A percentile compares a stretch with the other conserved stretches of the same genome.
Evolutionary conservation across 2,113 vertebrate species (phyloP).

Genomic region (Tachuris rubrigastra): DNA sequence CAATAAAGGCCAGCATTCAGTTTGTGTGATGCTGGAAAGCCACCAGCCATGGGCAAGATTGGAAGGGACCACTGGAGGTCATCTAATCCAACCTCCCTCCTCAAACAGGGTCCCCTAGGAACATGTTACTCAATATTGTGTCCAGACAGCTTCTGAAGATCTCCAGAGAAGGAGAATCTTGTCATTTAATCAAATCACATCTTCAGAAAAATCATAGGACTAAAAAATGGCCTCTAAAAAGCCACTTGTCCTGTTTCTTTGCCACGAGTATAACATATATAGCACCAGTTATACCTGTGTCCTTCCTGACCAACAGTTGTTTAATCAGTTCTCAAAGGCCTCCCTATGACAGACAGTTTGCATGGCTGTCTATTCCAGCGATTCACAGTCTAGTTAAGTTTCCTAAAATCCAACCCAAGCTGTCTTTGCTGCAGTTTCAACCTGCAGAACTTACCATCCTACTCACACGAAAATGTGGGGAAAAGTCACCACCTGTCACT

Average conservation of each 20-base stretch:
- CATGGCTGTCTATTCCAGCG: background rate
- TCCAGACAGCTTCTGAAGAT: background rate
- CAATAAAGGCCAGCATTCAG: background rate
- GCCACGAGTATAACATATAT: background rate
- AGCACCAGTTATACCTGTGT: background rate
- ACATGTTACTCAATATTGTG: background rate
- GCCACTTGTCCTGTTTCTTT: background rate
- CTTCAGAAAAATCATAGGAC: background rate
- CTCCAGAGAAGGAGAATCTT: background rate
- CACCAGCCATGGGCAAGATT: background rate
- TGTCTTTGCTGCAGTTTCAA: background rate
- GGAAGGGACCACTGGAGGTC: background rate
- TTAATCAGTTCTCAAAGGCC: background rate
- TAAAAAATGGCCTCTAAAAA: background rate
- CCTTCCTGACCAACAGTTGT: background rate
- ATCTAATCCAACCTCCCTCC: background rate
- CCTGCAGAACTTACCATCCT: background rate
- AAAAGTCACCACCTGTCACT: background rate
- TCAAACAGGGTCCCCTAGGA: background rate
- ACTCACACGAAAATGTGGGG: background rate
- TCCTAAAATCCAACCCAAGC: background rate
- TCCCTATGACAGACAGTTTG: background rate
- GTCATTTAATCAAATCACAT: background rate
- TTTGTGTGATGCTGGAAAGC: background rate
- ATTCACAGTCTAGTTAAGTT: background rate